Evolutionary conservation across 2,888 invertebrate genomes (phyloP).

Genomic region (Bursaphelenchus okinawaensis): DNA sequence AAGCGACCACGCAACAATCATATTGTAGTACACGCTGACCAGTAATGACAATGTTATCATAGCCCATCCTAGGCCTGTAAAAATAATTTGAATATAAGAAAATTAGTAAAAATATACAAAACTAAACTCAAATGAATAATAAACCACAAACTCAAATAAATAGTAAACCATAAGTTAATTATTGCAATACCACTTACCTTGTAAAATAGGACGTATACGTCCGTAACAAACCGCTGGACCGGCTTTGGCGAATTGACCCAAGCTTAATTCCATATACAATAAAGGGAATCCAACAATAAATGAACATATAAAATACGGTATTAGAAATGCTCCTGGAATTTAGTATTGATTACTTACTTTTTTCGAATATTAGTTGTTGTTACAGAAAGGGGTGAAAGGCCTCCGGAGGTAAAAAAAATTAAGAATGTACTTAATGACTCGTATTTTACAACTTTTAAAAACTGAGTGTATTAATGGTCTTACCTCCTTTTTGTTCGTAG

Average conservation of each 20-base stretch:
- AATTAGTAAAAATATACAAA: neutral
- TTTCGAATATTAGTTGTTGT: neutral
- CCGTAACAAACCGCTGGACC: conserved; percentile 35
- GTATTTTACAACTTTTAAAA: neutral
- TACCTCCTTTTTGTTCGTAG: conserved; percentile 34
- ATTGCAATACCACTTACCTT: conserved; percentile 24
- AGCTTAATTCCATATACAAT: conserved; percentile 57
- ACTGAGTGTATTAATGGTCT: neutral
- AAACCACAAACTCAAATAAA: neutral
- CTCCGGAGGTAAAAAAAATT: neutral
- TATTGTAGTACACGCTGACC: conserved; percentile 58
- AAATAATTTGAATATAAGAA: too few relatives aligned
- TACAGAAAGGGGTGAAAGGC: neutral
- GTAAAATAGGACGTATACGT: conserved; percentile 33
- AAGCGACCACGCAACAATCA: conserved; percentile 20
- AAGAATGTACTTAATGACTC: neutral
- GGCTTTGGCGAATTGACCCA: conserved; percentile 52
- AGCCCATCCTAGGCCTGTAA: conserved; percentile 77
- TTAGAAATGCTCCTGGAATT: conserved; percentile 54
- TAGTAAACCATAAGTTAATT: neutral
- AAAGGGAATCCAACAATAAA: conserved; percentile 58
- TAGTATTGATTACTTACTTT: too few relatives aligned
- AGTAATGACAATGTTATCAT: conserved; percentile 88
- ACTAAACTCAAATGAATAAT: neutral
- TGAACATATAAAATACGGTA: conserved; percentile 58